phyloP scores from a whole-genome alignment of 2,888 invertebrate genomes.

The Chrysina gloriosa region DNA sequence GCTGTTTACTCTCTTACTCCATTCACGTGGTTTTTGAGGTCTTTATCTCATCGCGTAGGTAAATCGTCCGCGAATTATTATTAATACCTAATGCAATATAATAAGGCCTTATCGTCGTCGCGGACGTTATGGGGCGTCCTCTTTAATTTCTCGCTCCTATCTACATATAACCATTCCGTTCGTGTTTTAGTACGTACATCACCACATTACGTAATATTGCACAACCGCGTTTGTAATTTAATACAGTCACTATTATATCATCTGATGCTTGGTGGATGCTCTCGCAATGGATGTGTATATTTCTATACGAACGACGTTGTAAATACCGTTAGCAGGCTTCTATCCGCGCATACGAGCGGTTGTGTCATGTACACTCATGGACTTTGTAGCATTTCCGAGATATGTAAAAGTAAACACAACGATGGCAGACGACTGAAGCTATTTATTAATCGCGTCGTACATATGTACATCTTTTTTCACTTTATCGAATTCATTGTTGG shows the following conservation, averaged over 20 bases:
- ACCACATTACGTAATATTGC: slow-evolving; percentile 11
- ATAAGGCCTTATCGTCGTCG: no score
- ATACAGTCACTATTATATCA: not conserved
- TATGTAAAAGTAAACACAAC: not conserved
- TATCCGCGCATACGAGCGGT: not conserved
- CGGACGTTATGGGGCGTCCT: no score
- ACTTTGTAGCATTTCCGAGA: not conserved
- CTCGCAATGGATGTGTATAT: not conserved
- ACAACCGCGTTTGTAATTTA: slow-evolving; percentile 9
- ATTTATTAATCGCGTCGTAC: not conserved
- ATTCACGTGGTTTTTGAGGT: slow-evolving; percentile 24
- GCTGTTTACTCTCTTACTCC: slow-evolving; percentile 8
- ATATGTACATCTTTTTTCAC: no score
- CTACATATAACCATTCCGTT: no score
- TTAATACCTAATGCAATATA: no score
- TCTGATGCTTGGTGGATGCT: not conserved
- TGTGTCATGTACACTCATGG: not conserved
- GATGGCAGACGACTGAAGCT: not conserved
- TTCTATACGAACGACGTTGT: no score
- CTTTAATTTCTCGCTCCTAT: no score
- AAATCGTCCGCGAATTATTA: not conserved
- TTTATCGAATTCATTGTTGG: not conserved
- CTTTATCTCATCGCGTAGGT: not conserved
- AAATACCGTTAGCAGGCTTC: slow-evolving; percentile 4
- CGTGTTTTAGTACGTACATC: no score